Conservation (phyloP, 2,888 invertebrate genomes). For the Phortica okadai region DNA sequence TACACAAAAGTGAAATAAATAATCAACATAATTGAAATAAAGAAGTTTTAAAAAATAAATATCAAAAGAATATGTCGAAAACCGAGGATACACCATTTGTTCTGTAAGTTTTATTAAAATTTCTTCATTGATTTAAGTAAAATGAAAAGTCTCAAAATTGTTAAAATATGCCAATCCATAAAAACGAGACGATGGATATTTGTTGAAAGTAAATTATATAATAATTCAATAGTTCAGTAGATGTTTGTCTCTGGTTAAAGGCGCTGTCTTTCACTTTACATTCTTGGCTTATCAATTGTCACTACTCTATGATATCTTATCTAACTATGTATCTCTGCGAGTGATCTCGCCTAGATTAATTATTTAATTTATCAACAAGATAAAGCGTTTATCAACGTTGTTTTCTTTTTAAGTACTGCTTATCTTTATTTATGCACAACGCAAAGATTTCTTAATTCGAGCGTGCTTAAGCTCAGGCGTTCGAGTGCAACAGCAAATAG, state of each 20-base stretch:
- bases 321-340: too few species aligned
- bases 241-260: too few species aligned
- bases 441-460: neutral
- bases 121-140: constrained; percentile 13
- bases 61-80: constrained; percentile 52
- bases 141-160: neutral
- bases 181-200: too few species aligned
- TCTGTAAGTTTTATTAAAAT: constrained; percentile 59
- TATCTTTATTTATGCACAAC: constrained; percentile 1
- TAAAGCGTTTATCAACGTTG: neutral
- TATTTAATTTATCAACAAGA: too few species aligned
- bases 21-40: neutral
- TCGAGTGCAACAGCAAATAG: neutral
- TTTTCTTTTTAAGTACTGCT: neutral
- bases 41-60: constrained; percentile 1
- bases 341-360: too few species aligned
- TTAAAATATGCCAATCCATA: too few species aligned
- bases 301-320: too few species aligned
- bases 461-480: neutral
- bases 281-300: too few species aligned
- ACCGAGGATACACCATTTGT: constrained; percentile 68
- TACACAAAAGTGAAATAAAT: neutral
- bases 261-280: too few species aligned
- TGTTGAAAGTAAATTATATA: too few species aligned
- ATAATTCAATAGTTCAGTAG: too few species aligned